Evolutionary conservation across 2,113 vertebrate genomes (phyloP).

Genomic region (Paradoxurus hermaphroditus): DNA sequence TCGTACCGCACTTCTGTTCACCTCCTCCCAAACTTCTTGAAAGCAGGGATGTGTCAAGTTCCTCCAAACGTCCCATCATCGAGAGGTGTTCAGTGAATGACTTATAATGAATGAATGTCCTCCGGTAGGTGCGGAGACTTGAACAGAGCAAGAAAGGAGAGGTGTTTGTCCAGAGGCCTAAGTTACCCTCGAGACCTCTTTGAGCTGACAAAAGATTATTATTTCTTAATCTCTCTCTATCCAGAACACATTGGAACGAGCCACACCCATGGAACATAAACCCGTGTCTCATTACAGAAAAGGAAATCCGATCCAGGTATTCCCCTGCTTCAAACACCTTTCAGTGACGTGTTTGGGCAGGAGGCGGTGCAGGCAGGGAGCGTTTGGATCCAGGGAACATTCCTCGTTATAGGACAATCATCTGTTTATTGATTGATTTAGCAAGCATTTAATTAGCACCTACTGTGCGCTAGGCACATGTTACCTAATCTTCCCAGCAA

Average conservation of each 20-base stretch:
- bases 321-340: slow-evolving; percentile 14
- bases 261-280: slow-evolving; percentile 17
- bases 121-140: neutral
- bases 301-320: slow-evolving; percentile 32
- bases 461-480: neutral
- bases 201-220: slow-evolving; percentile 18
- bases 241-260: neutral
- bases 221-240: slow-evolving; percentile 36
- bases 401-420: neutral
- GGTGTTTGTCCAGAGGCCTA: neutral
- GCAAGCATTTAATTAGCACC: neutral
- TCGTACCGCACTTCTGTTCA: neutral
- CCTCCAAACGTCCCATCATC: neutral
- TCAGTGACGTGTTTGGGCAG: neutral
- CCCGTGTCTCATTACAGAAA: slow-evolving; percentile 35
- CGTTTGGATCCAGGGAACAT: neutral
- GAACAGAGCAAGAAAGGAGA: neutral
- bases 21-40: neutral
- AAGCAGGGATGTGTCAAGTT: neutral
- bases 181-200: neutral
- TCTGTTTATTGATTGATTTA: neutral
- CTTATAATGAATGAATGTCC: neutral
- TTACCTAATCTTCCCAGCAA: neutral
- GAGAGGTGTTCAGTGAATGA: neutral
- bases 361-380: neutral